A percentile compares a stretch with the other conserved stretches of the same genome.
Conservation (phyloP, 2,797 vertebrate species). For the Peromyscus aztecus region DNA sequence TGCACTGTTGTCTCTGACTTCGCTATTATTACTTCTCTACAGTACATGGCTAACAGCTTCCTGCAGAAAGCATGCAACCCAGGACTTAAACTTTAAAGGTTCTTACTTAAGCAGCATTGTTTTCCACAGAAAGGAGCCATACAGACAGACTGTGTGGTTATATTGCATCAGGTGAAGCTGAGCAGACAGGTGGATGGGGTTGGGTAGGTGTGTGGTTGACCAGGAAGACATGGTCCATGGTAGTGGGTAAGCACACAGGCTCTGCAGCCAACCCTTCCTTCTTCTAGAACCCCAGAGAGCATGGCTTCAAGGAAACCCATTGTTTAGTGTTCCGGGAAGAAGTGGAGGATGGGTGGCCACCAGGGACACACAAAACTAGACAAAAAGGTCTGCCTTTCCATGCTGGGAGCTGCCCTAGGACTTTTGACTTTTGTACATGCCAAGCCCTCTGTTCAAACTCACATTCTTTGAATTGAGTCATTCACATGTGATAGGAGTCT, state of each 20-base stretch:
- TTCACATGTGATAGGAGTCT: neutral
- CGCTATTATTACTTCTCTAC: slow-evolving; percentile 53
- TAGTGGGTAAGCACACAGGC: too few relatives aligned
- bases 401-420: neutral
- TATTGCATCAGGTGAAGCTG: slow-evolving; percentile 54
- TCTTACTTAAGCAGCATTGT: slow-evolving; percentile 82
- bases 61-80: neutral
- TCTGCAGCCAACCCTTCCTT: neutral
- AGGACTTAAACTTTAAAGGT: slow-evolving; percentile 80
- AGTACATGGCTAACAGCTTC: slow-evolving; percentile 69
- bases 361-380: neutral
- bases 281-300: neutral
- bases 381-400: neutral
- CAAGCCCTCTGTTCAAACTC: neutral
- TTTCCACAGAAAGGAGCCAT: slow-evolving; percentile 67
- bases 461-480: neutral
- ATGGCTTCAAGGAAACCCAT: neutral
- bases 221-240: neutral
- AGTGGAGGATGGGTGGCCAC: neutral
- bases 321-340: neutral
- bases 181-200: slow-evolving; percentile 63
- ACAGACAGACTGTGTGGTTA: slow-evolving; percentile 66
- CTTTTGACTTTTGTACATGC: slow-evolving; percentile 25
- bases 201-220: neutral
- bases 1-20: slow-evolving; percentile 14